Evolutionary conservation across 2,113 vertebrate species (phyloP).

Genomic region (Leptodactylus fuscus): DNA sequence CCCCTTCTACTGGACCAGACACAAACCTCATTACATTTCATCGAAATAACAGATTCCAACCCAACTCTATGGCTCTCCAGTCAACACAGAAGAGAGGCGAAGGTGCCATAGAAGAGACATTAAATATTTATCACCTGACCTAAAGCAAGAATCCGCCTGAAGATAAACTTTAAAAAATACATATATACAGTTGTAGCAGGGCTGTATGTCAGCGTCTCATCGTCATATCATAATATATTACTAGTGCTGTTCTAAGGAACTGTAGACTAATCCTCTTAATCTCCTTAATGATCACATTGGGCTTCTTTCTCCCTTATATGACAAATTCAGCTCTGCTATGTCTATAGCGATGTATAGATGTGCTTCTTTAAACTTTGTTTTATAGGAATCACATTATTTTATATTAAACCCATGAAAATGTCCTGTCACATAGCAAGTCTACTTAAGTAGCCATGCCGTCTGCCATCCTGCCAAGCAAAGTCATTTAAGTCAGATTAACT

Average conservation of each 20-base stretch:
- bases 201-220: not conserved
- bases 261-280: not conserved
- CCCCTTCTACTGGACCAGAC: constrained; percentile 89
- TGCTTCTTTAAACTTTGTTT: no score
- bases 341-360: not conserved
- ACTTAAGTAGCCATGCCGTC: not conserved
- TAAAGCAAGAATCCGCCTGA: constrained; percentile 73
- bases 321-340: not conserved
- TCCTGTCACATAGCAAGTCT: not conserved
- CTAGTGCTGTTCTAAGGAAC: not conserved
- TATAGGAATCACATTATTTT: not conserved
- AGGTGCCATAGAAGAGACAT: constrained; percentile 75
- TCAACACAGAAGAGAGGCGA: constrained; percentile 77
- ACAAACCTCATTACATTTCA: constrained; percentile 90
- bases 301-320: no score
- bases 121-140: constrained; percentile 82
- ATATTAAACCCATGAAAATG: not conserved
- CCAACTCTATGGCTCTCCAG: constrained; percentile 69
- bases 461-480: no score
- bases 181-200: not conserved
- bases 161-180: not conserved
- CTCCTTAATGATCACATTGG: not conserved
- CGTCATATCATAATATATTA: not conserved
- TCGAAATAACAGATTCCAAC: constrained; percentile 85
- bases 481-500: not conserved